phyloP scores from a whole-genome alignment of 2,888 invertebrate genomes.

The Lochmaea capreae region DNA sequence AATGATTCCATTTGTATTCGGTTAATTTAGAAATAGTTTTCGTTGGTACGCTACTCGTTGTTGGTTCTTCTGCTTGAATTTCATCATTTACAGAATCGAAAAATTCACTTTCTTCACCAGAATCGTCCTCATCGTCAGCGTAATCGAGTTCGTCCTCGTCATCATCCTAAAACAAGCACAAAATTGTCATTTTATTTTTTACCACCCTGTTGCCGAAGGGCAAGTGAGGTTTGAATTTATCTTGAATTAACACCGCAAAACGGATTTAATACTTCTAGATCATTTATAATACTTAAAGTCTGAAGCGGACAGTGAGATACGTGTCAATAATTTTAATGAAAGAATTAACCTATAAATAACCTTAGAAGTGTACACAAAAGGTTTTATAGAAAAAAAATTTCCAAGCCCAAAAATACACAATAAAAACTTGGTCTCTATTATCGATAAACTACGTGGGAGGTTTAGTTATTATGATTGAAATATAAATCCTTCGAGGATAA shows the following conservation, averaged over 20 bases:
- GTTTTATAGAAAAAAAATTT: too few species aligned
- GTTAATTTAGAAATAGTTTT: constrained; percentile 54
- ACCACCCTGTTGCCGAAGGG: background rate
- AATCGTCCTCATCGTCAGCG: constrained; percentile 56
- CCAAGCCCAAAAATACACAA: too few species aligned
- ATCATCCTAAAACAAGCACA: constrained; percentile 49
- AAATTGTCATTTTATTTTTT: background rate
- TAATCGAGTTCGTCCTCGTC: constrained; percentile 56
- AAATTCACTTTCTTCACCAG: constrained; percentile 57
- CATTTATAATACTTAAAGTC: background rate
- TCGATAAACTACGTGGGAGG: too few species aligned
- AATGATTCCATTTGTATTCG: constrained; percentile 62
- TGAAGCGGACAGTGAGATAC: background rate
- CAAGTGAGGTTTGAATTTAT: too few species aligned
- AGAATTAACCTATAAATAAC: background rate
- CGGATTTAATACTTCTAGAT: background rate
- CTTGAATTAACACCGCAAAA: too few species aligned
- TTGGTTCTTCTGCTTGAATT: constrained; percentile 56
- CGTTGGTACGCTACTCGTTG: constrained; percentile 28
- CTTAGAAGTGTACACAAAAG: background rate
- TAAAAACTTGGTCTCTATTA: too few species aligned
- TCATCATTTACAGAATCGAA: constrained; percentile 51
- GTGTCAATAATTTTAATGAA: background rate
- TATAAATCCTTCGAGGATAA: too few species aligned
- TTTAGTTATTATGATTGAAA: too few species aligned